A percentile compares a stretch with the other conserved stretches of the same genome.
Evolutionary conservation across 2,113 vertebrate genomes (phyloP).

Genomic region (Actenoides hombroni): DNA sequence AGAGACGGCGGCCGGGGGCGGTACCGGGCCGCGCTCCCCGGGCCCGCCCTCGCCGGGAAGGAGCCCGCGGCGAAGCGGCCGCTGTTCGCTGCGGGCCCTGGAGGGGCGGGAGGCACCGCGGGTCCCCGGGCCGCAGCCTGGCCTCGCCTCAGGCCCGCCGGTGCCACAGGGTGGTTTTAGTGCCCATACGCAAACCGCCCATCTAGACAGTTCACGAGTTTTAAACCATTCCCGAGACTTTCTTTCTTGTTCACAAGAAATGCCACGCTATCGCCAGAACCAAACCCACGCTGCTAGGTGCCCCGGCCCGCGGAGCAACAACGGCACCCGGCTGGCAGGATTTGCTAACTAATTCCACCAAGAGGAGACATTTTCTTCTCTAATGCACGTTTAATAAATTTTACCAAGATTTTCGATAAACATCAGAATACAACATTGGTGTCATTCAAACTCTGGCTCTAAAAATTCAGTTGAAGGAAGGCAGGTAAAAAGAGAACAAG

Average conservation of each 20-base stretch:
- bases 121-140: too few relatives aligned
- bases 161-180: too few relatives aligned
- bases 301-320: fast-evolving
- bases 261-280: fast-evolving
- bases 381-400: not conserved
- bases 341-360: fast-evolving
- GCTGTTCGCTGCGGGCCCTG: not conserved
- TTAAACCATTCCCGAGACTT: fast-evolving
- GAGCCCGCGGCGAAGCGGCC: not conserved
- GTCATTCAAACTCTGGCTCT: too few relatives aligned
- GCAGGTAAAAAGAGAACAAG: not conserved
- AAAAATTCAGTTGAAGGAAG: not conserved
- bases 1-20: not conserved
- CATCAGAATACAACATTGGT: not conserved
- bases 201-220: fast-evolving
- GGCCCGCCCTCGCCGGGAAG: not conserved
- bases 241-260: fast-evolving
- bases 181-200: fast-evolving
- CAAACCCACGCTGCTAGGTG: fast-evolving
- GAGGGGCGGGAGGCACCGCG: not conserved
- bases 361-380: fast-evolving
- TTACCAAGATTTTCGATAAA: not conserved
- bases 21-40: not conserved
- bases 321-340: fast-evolving
- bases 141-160: too few relatives aligned